Evolutionary conservation across 2,888 invertebrate genomes (phyloP), one percentile per base, ranked within the genome.

Genomic region (Pterostichus madidus): DNA sequence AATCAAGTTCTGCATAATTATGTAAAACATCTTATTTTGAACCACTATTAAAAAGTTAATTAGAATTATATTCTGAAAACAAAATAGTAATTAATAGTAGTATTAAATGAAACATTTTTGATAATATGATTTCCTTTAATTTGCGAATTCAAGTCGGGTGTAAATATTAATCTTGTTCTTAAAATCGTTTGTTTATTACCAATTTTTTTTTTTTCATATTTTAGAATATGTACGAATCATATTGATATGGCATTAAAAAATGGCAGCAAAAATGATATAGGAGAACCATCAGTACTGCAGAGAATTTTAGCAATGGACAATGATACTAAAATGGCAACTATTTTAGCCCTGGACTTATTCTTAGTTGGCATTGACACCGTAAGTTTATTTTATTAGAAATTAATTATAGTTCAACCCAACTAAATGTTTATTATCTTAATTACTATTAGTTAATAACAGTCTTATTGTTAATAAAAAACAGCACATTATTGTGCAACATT

Each of bases 351-450:
- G 4, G 96, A 96, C 85, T 91, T 96, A 88, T 95, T 96, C 87
- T 90, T 95, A 7, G 96, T 96, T 44, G 96, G 96, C n/a, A 93
- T 96, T 61, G 95, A 95, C 86, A 96, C 96, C 86, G 96, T 94
- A 88, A 87, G 90, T 86, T 68, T 56, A 11, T 17, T 59, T 56
- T 56, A 56, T 56, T 56, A 24, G 24, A 24, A 24, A 39, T 5
- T 31, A n/a, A 53, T 53, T 75, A 44, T 0, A 8, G 15, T 15
- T 6, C 17, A 32, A 44, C 49, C 32, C 10, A 15, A 39, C 46
- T 7, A 44, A 56, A n/a, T 75, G 13, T 32, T 10, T 49, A 10
- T 11, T 46, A 39, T 17, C 15, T 17, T 15, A 53, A 17, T 53
- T 15, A 15, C 10, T 10, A 13, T 68, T 15, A 5, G 15, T 6